Evolutionary conservation across 2,888 invertebrate genomes (phyloP), one percentile per base, ranked within the genome.

Genomic region (Synanthedon tipuliformis): DNA sequence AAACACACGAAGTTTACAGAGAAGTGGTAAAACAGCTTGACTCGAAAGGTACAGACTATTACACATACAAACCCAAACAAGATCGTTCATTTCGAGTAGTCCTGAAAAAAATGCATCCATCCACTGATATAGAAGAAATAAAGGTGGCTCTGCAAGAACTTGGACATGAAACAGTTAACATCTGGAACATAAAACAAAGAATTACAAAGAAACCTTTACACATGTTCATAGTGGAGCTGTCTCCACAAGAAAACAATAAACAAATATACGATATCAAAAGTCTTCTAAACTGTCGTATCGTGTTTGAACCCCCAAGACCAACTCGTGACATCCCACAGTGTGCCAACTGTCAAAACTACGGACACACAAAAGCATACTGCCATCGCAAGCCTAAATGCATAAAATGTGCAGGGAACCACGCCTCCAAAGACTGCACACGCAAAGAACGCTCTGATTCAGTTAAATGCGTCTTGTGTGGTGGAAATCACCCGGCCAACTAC

Each of bases 321-420:
- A 64, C 56, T 52, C 50, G 56, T 0, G 56, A 40, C 4, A 58
- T 61, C 8, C 60, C 60, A 1, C 60, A 64, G 41, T 63, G 62
- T 48, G 12, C 56, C 1, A 63, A 61, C 11, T 65, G 65, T n/a
- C 61, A 59, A 53, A 53, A 61, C 16, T 63, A 62, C 49, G 60
- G 60, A 0, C 62, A 66, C 51, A 66, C 63, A 0, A 41, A 59
- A 56, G 57, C 18, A 1, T 65, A 52, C 13, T 64, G 63, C 34
- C 51, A 48, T 3, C 50, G 59, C 11, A 40, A 56, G 3, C 59
- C 63, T 3, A 58, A 52, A 53, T 64, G 62, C 23, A 52, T 65
- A 1, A 63, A 63, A 54, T 63, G 63, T 34, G 60, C 61, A 2
- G 61, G 56, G 8, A 3, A 23, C 11, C 61, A 62, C 49, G 5